These are phyloP conservation scores for Bolinopsis microptera DNA, from an alignment of 37 sponge, comb jelly and placozoan species.

Conservation along the genomic window DNA sequence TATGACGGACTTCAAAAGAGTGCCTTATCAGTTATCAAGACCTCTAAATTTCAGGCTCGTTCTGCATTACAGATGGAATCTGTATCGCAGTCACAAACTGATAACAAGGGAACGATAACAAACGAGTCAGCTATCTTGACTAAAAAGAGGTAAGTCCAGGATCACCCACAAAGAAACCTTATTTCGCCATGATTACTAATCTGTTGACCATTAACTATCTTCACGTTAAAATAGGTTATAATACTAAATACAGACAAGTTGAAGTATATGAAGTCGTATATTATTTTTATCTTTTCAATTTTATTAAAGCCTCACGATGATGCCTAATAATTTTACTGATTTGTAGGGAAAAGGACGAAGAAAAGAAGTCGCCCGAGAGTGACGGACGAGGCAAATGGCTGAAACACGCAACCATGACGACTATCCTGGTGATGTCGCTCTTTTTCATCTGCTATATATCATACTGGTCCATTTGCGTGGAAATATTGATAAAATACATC, in stretches of 20 bases:
- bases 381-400: background rate
- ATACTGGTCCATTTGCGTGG: slow-evolving; percentile 38
- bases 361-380: background rate
- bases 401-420: background rate
- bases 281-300: too few species aligned
- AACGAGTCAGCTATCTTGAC: background rate
- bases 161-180: too few species aligned
- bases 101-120: background rate
- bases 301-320: too few species aligned
- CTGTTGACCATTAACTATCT: too few species aligned
- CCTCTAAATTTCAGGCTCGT: background rate
- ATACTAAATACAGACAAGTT: too few species aligned
- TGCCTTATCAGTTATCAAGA: too few species aligned
- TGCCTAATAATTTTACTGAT: too few species aligned
- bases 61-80: background rate
- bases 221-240: too few species aligned
- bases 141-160: background rate
- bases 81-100: background rate
- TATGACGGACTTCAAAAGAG: too few species aligned
- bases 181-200: too few species aligned
- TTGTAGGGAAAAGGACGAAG: background rate
- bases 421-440: slow-evolving; percentile 10
- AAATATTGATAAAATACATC: slow-evolving; percentile 5
- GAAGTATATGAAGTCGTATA: too few species aligned
- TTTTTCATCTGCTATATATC: slow-evolving; percentile 14